Conservation (phyloP, 2,888 invertebrate genomes). For the Rotaria socialis region DNA sequence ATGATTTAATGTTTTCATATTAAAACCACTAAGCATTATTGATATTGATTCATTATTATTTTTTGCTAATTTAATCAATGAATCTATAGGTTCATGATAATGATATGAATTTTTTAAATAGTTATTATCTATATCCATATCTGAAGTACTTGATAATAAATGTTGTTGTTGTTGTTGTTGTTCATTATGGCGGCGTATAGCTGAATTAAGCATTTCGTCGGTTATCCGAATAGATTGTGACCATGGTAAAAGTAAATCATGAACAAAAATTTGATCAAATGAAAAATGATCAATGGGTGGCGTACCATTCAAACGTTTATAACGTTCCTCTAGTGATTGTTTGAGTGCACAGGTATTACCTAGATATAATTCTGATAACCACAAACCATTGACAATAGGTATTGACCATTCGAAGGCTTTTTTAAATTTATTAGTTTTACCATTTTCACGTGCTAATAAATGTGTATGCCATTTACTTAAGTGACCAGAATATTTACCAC, state of each 20-base stretch:
- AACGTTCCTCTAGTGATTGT: conserved; percentile 52
- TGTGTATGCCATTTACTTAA: conserved; percentile 63
- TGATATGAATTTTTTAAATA: not conserved
- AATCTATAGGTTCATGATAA: not conserved
- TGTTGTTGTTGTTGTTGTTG: not conserved
- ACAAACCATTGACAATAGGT: conserved; percentile 83
- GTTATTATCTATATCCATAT: not conserved
- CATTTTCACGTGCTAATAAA: conserved; percentile 54
- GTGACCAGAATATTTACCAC: conserved; percentile 72
- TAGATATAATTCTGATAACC: conserved; percentile 84
- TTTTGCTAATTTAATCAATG: not conserved
- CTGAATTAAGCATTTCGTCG: conserved; percentile 50
- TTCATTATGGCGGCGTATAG: conserved; percentile 5
- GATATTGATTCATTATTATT: not conserved
- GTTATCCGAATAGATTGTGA: conserved; percentile 84
- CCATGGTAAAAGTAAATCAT: conserved; percentile 72
- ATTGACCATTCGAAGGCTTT: conserved; percentile 87
- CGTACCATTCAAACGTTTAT: conserved; percentile 67
- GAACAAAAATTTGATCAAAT: conserved; percentile 45
- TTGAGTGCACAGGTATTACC: conserved; percentile 75
- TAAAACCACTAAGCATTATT: conserved; percentile 31
- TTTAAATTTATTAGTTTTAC: conserved; percentile 77
- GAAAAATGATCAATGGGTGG: conserved; percentile 34
- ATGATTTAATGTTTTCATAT: not conserved
- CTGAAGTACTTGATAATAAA: not conserved